phyloP scores from a whole-genome alignment of 2,888 invertebrate genomes.

The Sthenelais limicola region DNA sequence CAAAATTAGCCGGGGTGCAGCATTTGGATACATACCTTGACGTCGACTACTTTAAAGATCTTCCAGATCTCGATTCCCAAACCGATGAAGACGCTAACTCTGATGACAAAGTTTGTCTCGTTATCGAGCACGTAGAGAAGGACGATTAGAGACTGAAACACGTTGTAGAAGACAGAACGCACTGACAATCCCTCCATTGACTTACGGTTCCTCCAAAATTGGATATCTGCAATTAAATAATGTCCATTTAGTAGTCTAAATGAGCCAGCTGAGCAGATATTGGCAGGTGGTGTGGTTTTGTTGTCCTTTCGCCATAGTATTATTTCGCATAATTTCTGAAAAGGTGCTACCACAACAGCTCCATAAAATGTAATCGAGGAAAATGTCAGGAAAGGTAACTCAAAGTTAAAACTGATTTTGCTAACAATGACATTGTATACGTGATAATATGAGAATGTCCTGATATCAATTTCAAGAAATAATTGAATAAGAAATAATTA shows the following conservation, averaged over 20 bases:
- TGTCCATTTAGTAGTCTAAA: no score
- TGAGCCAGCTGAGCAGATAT: no score
- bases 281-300: no score
- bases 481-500: background rate
- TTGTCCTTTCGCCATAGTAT: no score
- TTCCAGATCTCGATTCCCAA: conserved; percentile 99
- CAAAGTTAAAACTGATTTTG: no score
- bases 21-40: conserved; percentile 65
- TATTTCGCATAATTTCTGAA: background rate
- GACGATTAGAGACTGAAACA: conserved; percentile 96
- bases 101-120: conserved; percentile 96
- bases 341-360: background rate
- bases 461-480: background rate
- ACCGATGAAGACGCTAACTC: conserved; percentile 94
- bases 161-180: conserved; percentile 96
- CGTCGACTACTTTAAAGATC: conserved; percentile 86
- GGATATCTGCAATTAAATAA: conserved; percentile 81
- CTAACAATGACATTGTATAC: background rate
- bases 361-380: conserved; percentile 1
- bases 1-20: background rate
- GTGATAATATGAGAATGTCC: background rate
- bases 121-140: conserved; percentile 97
- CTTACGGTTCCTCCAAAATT: conserved; percentile 99
- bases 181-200: conserved; percentile 98
- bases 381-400: no score